Evolutionary conservation across 2,888 invertebrate genomes (phyloP).

Genomic region (Protodeltote pygarga): DNA sequence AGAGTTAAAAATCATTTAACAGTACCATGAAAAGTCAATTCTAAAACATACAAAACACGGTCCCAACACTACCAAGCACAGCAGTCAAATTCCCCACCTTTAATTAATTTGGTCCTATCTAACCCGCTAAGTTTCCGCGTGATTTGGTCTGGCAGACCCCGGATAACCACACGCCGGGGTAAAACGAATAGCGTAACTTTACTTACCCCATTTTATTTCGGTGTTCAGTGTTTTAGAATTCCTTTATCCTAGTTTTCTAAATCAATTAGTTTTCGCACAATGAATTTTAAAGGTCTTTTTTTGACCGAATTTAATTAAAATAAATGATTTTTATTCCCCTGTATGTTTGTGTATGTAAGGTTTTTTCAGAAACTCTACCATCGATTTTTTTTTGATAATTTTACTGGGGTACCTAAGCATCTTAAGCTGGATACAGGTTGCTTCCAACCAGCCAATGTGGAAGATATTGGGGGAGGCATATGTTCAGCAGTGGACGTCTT

Average conservation of each 20-base stretch:
- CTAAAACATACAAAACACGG: not conserved
- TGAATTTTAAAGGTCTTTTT: constrained; percentile 35
- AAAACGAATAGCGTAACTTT: constrained; percentile 43
- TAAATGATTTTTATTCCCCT: no score
- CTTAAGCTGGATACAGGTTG: no score
- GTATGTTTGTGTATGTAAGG: no score
- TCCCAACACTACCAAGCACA: not conserved
- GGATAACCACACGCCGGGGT: constrained; percentile 43
- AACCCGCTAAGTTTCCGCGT: constrained; percentile 38
- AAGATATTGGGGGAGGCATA: no score
- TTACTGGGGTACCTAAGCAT: no score
- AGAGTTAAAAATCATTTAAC: no score
- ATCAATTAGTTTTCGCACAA: constrained; percentile 46
- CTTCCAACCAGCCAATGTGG: no score
- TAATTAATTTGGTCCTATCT: constrained; percentile 45
- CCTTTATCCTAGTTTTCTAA: constrained; percentile 21
- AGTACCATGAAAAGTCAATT: no score
- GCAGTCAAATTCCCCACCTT: constrained; percentile 32
- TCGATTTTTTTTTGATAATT: no score
- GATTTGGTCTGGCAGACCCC: constrained; percentile 39
- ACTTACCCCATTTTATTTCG: constrained; percentile 38
- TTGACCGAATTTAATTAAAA: no score
- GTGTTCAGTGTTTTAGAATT: constrained; percentile 29
- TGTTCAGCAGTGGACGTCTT: no score
- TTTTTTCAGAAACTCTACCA: no score